These are phyloP conservation scores for Sebastes umbrosus DNA, from an alignment of 2,797 vertebrate genomes.

Conservation along the genomic window DNA sequence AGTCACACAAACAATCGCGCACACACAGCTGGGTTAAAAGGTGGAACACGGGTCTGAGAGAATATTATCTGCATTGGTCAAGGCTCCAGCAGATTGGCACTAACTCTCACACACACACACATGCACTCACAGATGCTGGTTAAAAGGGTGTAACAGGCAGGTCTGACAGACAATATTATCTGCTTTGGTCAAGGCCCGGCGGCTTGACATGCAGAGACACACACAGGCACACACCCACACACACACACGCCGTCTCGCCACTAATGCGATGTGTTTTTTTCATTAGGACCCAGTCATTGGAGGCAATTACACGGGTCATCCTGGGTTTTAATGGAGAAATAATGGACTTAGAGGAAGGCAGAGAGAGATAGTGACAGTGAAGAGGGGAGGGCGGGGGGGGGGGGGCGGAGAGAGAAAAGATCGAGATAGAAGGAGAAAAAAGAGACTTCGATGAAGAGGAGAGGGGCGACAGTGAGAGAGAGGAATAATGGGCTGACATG, in stretches of 20 bases:
- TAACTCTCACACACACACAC: neutral
- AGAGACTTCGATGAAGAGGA: neutral
- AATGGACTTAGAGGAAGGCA: slow-evolving; percentile 44
- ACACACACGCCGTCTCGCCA: neutral
- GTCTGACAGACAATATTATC: slow-evolving; percentile 43
- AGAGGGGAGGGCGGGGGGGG: neutral
- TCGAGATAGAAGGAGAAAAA: neutral
- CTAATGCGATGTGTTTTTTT: slow-evolving; percentile 42
- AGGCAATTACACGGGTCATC: slow-evolving; percentile 64
- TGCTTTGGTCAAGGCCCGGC: slow-evolving; percentile 19
- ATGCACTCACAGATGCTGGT: neutral
- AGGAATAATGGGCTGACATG: slow-evolving; percentile 7
- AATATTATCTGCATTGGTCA: slow-evolving; percentile 41
- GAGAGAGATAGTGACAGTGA: neutral
- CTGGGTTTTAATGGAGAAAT: slow-evolving; percentile 61
- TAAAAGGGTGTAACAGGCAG: slow-evolving; percentile 30
- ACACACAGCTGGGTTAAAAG: slow-evolving; percentile 2
- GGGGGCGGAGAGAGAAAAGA: neutral
- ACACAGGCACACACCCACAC: neutral
- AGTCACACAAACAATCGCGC: neutral
- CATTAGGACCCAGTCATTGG: slow-evolving; percentile 34
- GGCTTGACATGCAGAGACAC: slow-evolving; percentile 6
- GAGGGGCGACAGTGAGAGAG: neutral
- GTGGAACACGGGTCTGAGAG: slow-evolving; percentile 14
- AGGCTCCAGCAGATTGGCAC: slow-evolving; percentile 12